Evolutionary conservation across 2,113 vertebrate genomes (phyloP), one percentile per base, ranked within the genome.

Genomic region (Carassius carassius): DNA sequence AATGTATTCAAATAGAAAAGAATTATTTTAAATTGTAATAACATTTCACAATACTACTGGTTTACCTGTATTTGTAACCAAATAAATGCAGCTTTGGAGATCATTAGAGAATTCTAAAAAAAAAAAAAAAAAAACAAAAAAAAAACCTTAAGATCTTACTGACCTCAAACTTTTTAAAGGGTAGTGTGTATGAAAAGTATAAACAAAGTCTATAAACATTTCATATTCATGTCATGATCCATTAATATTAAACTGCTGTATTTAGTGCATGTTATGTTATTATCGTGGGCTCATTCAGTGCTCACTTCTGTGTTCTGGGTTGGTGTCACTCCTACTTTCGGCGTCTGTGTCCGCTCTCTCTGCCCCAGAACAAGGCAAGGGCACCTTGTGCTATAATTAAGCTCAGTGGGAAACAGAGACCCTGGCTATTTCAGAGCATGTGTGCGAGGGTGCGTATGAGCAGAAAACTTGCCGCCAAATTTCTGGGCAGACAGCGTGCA

Each of bases 341-440:
- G 60, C 8, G 35, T 49, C 56, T 81, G 25, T 35, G 58, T 41
- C 67, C 62, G 70, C 21, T 47, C n/a, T 70, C 76, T 35, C 86
- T 88, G 65, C 41, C 84, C 60, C 82, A 67, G 74, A 70, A 82
- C 82, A 88, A 89, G 89, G 87, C 85, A 90, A 92, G 91, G 91
- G 86, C 91, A 92, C 90, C 92, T 92, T 92, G 86, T 84, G 82
- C 78, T 92, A 93, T 91, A 91, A 91, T 92, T 94, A 94, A 86
- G 87, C 81, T 44, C 1, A 29, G 81, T 86, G 83, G 82, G 88
- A 92, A 89, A 89, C 78, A 0, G 79, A 87, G 86, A 65, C 84
- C 82, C 78, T 80, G 76, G 56, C 72, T 82, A 19, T 72, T 54
- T 70, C n/a, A 72, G 74, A 47, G 51, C 41, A 76, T 82, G 78